Percentiles rank a stretch among this genome's conserved stretches.
These are phyloP conservation scores for Struthidea cinerea DNA, from an alignment of 2,113 vertebrate genomes.

Conservation along the genomic window DNA sequence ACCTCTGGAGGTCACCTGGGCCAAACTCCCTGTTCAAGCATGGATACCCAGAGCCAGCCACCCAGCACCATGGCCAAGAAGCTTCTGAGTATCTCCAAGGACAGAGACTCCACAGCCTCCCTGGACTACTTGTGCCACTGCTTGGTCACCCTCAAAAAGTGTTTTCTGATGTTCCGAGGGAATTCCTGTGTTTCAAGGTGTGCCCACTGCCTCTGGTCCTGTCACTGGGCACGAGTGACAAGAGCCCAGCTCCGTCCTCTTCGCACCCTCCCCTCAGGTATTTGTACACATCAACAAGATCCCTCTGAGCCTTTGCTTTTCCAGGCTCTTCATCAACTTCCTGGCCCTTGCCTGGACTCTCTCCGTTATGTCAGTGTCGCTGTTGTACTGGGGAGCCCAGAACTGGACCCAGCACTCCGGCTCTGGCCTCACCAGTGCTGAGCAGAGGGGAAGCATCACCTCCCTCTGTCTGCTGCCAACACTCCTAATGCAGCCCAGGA, in stretches of 20 bases:
- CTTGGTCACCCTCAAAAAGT: neutral
- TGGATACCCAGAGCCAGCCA: rapidly evolving
- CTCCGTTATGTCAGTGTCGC: neutral
- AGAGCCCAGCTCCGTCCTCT: neutral
- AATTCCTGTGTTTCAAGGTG: neutral
- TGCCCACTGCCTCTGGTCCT: neutral
- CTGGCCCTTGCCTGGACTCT: neutral
- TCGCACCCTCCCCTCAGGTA: neutral
- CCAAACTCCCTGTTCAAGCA: neutral
- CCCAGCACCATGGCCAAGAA: neutral
- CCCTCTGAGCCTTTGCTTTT: neutral
- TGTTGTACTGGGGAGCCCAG: neutral
- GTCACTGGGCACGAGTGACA: neutral
- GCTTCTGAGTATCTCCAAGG: neutral
- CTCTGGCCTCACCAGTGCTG: neutral
- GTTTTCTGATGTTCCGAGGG: neutral
- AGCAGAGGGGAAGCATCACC: neutral
- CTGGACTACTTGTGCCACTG: neutral
- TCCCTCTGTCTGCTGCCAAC: neutral
- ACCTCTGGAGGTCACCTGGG: neutral
- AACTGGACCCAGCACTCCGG: neutral
- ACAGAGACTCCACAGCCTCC: neutral
- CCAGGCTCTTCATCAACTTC: neutral
- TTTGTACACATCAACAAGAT: neutral
- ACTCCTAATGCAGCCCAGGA: neutral